Conservation (phyloP, 2,113 vertebrate genomes). For the Hippopotamus amphibius region DNA sequence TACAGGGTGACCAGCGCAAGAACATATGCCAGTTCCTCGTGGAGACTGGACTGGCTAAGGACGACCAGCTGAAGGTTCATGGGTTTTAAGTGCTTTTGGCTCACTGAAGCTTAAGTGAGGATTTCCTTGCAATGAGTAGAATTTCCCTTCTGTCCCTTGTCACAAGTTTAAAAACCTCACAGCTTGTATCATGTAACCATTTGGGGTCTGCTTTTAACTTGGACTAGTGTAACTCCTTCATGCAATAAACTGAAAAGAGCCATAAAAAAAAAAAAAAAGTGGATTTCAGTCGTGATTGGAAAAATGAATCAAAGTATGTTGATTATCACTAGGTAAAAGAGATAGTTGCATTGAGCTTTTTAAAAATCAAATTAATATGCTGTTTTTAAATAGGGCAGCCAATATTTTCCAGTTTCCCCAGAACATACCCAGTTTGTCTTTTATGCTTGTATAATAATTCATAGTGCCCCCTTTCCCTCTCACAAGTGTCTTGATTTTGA, state of each 20-base stretch:
- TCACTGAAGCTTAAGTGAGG: conserved; percentile 86
- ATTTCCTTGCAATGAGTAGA: conserved; percentile 87
- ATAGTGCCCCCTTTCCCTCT: not conserved
- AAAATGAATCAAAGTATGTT: not conserved
- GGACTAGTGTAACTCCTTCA: too few relatives aligned
- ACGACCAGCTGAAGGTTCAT: conserved; percentile 98
- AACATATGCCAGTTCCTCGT: conserved; percentile 98
- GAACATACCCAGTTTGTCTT: not conserved
- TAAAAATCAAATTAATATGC: not conserved
- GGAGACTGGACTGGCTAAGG: conserved; percentile 95
- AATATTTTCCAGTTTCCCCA: not conserved
- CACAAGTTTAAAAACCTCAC: conserved; percentile 89
- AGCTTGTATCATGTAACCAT: conserved; percentile 80
- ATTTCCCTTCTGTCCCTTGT: conserved; percentile 85
- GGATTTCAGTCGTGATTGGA: not conserved
- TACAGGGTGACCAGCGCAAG: conserved; percentile 97
- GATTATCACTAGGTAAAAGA: not conserved
- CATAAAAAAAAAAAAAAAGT: not conserved
- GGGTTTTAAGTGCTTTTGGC: conserved; percentile 93
- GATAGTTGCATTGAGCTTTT: not conserved
- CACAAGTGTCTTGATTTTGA: not conserved
- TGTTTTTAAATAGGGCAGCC: not conserved
- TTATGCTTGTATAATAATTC: not conserved
- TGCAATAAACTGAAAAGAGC: too few relatives aligned
- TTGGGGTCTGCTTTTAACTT: too few relatives aligned